Percentiles rank a stretch among this genome's conserved stretches.
Evolutionary conservation across 1,140 invertebrate genomes (phyloP).

Genomic region (Potamilus streckersoni): DNA sequence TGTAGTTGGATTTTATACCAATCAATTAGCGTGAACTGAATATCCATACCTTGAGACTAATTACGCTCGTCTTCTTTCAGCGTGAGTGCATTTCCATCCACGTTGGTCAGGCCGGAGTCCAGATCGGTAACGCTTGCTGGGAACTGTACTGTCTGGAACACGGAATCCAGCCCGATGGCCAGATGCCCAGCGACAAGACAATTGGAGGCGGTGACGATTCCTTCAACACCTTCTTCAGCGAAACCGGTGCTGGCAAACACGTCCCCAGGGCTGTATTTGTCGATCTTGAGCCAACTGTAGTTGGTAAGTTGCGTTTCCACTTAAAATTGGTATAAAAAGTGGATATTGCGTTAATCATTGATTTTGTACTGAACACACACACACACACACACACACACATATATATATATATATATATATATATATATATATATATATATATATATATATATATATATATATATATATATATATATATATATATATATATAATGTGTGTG

Average conservation of each 20-base stretch:
- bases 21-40: too few relatives aligned
- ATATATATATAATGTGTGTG: too few relatives aligned
- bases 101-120: constrained; percentile 88
- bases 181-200: constrained; percentile 61
- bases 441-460: too few relatives aligned
- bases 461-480: too few relatives aligned
- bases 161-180: constrained; percentile 88
- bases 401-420: too few relatives aligned
- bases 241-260: constrained; percentile 81
- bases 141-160: constrained; percentile 91
- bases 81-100: constrained; percentile 86
- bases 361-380: too few relatives aligned
- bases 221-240: constrained; percentile 92
- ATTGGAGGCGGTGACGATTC: constrained; percentile 79
- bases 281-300: constrained; percentile 84
- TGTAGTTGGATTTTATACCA: too few relatives aligned
- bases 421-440: too few relatives aligned
- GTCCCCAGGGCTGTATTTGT: constrained; percentile 86
- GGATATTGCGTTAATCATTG: too few relatives aligned
- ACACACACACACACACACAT: too few relatives aligned
- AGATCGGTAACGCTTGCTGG: constrained; percentile 74
- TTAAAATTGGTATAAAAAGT: background rate
- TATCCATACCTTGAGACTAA: too few relatives aligned
- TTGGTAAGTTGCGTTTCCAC: constrained; percentile 64
- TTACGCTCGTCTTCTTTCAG: constrained; percentile 38